Evolutionary conservation across 2,113 vertebrate genomes (phyloP), one percentile per base, ranked within the genome.

Genomic region (Odontesthes bonariensis): DNA sequence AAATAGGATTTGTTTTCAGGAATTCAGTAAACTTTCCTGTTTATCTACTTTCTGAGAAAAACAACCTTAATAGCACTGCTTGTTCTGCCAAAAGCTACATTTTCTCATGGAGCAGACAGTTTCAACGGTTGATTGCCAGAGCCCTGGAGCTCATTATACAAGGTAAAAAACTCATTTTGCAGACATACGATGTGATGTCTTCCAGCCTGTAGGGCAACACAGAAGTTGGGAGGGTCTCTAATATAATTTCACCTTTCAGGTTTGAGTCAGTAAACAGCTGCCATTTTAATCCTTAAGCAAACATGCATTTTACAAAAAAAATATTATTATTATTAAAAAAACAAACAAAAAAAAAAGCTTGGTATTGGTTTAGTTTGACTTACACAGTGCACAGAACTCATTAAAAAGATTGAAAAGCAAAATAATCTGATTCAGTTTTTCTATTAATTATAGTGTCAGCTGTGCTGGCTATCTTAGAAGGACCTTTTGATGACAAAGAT

Each of bases 241-340:
- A 27, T 17, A 40, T 44, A 56, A 72, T 31, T 75, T 66, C 49
- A 23, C 19, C 61, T 61, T 64, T 65, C 13, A 60, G 47, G 33
- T 59, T 59, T 38, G 35, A 66, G 19, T 44, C 67, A 52, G 51
- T 40, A 22, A 71, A 42, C 49, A 27, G 16, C 27, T 55, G 31
- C 47, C 35, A 38, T 38, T 8, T 10, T 5, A 27, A 62, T 19
- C 23, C 59, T 64, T 13, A 58, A 35, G n/a, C 58, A 44, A n/a
- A 22, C 17, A 75, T 61, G 20, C 51, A 4, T 5, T 68, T 61
- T 54, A 31, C 1, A n/a, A n/a, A n/a, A n/a, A n/a, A n/a, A n/a
- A n/a, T n/a, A 53, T 17, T 27, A 46, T 60, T 33, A 42, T 53
- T 22, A 62, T 44, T 20, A 55, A 56, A 76, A 63, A 20, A 27